Base-by-base conservation (phyloP, 2,888 invertebrate genomes). In the Cheiracanthium punctorium region DNA sequence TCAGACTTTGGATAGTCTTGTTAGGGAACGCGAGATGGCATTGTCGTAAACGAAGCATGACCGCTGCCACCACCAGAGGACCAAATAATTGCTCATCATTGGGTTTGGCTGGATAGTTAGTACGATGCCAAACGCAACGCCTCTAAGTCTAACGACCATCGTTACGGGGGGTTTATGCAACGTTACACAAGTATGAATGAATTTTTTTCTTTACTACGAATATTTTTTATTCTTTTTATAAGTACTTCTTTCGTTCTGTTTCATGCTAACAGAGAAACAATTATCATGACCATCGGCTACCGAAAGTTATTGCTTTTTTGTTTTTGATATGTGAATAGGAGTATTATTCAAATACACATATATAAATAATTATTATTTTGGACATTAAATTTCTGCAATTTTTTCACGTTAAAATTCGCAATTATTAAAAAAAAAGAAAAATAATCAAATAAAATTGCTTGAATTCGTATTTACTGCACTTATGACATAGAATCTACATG, bases 81-180 rank as follows among this genome's bases (percentile, higher is more conserved):
- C 84, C 77, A 84, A 84, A 84, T 84, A 84, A 84, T 84, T 84
- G 79, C 79, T 84, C 79, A 69, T 79, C 84, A 79, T 79, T 77
- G 69, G 69, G 79, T 79, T 84, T 79, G 29, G 84, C 79, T 84
- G 64, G 69, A 73, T 84, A 79, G 84, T 84, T 79, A 79, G 74
- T 73, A 73, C 69, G 79, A 67, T 69, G 69, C 69, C 65, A 37
- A 69, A 37, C 24, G 37, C 82, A 65, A 73, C 79, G 84, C 79
- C 84, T 69, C 70, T 48, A 8, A 29, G 52, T 69, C 43, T 79
- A 79, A 84, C 79, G 74, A 84, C 73, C 79, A 33, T 79, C 79
- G 69, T 79, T 73, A 77, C 32, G 24, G 17, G 72, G 43, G 48
- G 48, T 77, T 71, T 64, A 58, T 52, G 33, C 75, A 74, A 43